These are phyloP conservation scores for Felis chaus DNA, from an alignment of 2,113 vertebrate species.

Conservation along the genomic window DNA sequence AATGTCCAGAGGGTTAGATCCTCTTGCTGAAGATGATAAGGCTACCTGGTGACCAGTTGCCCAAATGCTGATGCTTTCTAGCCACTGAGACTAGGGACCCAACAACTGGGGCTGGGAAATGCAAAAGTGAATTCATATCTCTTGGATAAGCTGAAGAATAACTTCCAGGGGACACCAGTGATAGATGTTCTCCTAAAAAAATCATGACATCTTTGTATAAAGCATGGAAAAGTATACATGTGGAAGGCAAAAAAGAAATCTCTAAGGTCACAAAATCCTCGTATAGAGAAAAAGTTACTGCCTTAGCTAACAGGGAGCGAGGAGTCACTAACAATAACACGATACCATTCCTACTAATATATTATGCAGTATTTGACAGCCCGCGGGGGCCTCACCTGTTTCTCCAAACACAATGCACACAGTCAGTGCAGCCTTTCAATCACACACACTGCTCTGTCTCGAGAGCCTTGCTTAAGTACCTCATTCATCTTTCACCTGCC, in stretches of 20 bases:
- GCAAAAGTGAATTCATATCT: conserved; percentile 53
- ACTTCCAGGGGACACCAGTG: conserved; percentile 37
- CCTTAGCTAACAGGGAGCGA: conserved; percentile 52
- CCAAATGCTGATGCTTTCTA: conserved; percentile 13
- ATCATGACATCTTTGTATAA: conserved; percentile 38
- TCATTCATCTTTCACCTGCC: conserved; percentile 72
- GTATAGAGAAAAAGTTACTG: conserved; percentile 48
- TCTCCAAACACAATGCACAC: conserved; percentile 37
- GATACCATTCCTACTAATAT: conserved; percentile 30
- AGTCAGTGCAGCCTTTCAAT: conserved; percentile 57
- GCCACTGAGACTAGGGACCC: background rate
- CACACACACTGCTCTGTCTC: background rate
- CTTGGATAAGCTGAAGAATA: background rate
- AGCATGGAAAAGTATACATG: conserved; percentile 43
- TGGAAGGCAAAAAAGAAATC: conserved; percentile 37
- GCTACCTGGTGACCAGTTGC: background rate
- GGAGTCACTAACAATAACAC: conserved; percentile 45
- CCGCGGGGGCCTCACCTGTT: conserved; percentile 58
- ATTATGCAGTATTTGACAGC: conserved; percentile 55
- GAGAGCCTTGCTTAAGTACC: conserved; percentile 65
- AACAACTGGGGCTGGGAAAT: background rate
- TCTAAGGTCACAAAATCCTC: conserved; percentile 52
- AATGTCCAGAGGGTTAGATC: background rate
- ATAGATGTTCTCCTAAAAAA: conserved; percentile 55
- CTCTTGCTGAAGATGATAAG: background rate